phyloP scores from a whole-genome alignment of 2,797 vertebrate species.

The Miichthys miiuy region DNA sequence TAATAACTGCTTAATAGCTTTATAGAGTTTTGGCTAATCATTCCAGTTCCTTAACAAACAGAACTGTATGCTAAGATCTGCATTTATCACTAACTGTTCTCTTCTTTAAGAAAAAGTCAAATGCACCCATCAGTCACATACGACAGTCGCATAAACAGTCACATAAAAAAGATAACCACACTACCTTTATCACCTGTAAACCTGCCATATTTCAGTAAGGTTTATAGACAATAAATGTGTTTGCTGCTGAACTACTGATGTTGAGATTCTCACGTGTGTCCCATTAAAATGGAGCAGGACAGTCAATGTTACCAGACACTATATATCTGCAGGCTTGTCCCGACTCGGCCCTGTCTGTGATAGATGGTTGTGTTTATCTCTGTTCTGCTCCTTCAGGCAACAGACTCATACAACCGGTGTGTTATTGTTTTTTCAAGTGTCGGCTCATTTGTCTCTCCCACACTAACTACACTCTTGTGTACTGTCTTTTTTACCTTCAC shows the following conservation, averaged over 20 bases:
- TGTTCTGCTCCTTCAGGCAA: constrained; percentile 29
- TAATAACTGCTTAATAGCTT: background rate
- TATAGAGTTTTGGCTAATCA: background rate
- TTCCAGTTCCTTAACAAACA: background rate
- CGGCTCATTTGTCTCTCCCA: constrained; percentile 17
- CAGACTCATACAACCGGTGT: constrained; percentile 2
- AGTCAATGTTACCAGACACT: background rate
- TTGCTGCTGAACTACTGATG: background rate
- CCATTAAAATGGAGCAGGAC: constrained; percentile 17
- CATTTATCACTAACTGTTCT: background rate
- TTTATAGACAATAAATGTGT: background rate
- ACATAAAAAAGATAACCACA: background rate
- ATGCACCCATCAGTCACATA: too few species aligned
- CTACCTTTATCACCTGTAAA: background rate
- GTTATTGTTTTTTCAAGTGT: constrained; percentile 8
- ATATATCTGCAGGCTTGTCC: constrained; percentile 23
- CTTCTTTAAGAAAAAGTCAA: background rate
- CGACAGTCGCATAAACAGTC: background rate
- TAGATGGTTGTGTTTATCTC: constrained; percentile 41
- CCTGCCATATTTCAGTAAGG: background rate
- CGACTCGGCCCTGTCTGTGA: constrained; percentile 10
- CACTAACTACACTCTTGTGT: background rate
- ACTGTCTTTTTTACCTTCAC: background rate
- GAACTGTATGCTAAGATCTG: background rate
- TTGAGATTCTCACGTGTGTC: constrained; percentile 2